Base-by-base conservation (phyloP, 2,113 vertebrate species). In the Xenopus laevis region DNA sequence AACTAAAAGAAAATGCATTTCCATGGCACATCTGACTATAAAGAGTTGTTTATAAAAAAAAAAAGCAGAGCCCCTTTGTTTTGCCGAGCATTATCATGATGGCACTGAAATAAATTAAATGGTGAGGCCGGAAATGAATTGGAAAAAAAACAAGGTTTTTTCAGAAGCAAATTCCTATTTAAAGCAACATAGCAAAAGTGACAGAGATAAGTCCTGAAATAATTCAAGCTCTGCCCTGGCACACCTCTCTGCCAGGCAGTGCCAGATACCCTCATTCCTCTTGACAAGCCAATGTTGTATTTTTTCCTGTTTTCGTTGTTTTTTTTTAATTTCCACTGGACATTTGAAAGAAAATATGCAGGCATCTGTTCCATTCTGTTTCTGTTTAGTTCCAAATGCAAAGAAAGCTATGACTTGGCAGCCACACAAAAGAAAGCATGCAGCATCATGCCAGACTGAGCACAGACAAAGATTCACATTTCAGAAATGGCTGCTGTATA, bases 361-460 rank as follows among this genome's bases (percentile, higher is more conserved):
- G 46, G 74, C 74, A 77, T 77, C 74, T 77, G 74, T 55, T 77
- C 66, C 59, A 64, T 70, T 57, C 74, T 55, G 74, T 59, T 46
- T 47, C 66, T 45, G 65, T 63, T 57, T 61, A 60, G 13, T 55
- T 75, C 57, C 65, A 75, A 65, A 65, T 30, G 33, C 63, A 18
- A 7, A 65, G 30, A 75, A 69, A 62, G 65, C 74, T 64, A 69
- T 62, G 66, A 70, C 69, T 70, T 77, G 74, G 66, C 74, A 77
- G 67, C 30, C 27, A 47, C 47, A 77, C 59, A 70, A 63, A 77
- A 75, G 73, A 64, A 77, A 77, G 23, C 74, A 64, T 30, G 45
- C 46, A 30, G 66, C 74, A 70, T 55, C 27, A 44, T 77, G 74
- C 74, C 67, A 77, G 66, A 33, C 59, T 70, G 47, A 70, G 57